A percentile compares a stretch with the other conserved stretches of the same genome.
These are phyloP conservation scores for Athripsodes cinereus DNA, from an alignment of 2,888 invertebrate genomes.

Conservation along the genomic window DNA sequence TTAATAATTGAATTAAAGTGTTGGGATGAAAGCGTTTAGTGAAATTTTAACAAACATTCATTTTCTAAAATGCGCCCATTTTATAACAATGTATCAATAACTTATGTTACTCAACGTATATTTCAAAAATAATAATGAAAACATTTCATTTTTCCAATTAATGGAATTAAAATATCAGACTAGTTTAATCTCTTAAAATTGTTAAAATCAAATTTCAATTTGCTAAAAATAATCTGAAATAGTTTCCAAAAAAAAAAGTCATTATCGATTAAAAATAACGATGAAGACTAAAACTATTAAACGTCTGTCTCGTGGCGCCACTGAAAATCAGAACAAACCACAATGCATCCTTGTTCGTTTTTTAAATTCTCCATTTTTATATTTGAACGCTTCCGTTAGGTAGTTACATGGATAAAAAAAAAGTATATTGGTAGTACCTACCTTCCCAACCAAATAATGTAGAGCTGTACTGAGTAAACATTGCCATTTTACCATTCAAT, in stretches of 20 bases:
- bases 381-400: conserved; percentile 22
- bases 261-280: not conserved
- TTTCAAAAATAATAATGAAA: not conserved
- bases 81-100: too few relatives aligned
- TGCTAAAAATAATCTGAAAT: too few relatives aligned
- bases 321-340: not conserved
- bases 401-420: conserved; percentile 20
- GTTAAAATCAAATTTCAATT: too few relatives aligned
- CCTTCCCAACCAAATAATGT: not conserved
- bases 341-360: not conserved
- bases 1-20: too few relatives aligned
- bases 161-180: too few relatives aligned
- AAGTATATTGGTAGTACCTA: too few relatives aligned
- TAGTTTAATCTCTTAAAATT: too few relatives aligned
- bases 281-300: not conserved
- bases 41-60: too few relatives aligned
- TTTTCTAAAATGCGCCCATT: too few relatives aligned
- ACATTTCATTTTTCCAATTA: not conserved
- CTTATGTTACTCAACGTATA: too few relatives aligned
- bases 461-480: not conserved
- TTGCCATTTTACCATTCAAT: conserved; percentile 30
- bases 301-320: not conserved
- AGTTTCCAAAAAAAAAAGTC: too few relatives aligned
- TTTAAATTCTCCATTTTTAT: conserved; percentile 21
- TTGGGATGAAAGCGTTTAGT: too few relatives aligned